Evolutionary conservation across 2,797 vertebrate species (phyloP).

Genomic region (Anguilla megastoma): DNA sequence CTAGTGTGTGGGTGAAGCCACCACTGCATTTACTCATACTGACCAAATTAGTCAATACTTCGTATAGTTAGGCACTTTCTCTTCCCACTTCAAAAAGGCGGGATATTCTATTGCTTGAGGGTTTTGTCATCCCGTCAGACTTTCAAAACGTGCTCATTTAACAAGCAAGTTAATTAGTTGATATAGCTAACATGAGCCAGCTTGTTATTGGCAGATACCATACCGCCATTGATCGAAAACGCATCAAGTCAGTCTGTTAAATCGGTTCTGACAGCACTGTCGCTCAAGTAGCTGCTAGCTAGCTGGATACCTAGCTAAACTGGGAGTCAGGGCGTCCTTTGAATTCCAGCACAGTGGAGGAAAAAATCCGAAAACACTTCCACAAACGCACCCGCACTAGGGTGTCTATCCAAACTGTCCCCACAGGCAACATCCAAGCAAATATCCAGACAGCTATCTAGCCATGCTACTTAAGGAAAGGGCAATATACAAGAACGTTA

Average conservation of each 20-base stretch:
- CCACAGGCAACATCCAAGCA: background rate
- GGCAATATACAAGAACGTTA: background rate
- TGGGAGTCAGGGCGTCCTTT: background rate
- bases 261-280: background rate
- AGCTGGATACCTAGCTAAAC: background rate
- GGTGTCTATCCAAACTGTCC: background rate
- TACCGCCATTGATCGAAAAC: background rate
- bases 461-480: background rate
- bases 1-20: background rate
- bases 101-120: background rate
- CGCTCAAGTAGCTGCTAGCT: background rate
- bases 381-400: background rate
- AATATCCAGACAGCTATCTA: background rate
- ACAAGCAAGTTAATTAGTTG: background rate
- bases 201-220: background rate
- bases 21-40: background rate
- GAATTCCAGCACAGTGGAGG: constrained; percentile 7
- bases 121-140: background rate
- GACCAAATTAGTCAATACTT: background rate
- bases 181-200: background rate
- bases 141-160: background rate
- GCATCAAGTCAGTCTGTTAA: background rate
- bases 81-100: background rate
- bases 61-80: background rate
- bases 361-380: background rate